Base-by-base conservation (phyloP, 1,140 invertebrate species). In the Aradophagus sp. region DNA sequence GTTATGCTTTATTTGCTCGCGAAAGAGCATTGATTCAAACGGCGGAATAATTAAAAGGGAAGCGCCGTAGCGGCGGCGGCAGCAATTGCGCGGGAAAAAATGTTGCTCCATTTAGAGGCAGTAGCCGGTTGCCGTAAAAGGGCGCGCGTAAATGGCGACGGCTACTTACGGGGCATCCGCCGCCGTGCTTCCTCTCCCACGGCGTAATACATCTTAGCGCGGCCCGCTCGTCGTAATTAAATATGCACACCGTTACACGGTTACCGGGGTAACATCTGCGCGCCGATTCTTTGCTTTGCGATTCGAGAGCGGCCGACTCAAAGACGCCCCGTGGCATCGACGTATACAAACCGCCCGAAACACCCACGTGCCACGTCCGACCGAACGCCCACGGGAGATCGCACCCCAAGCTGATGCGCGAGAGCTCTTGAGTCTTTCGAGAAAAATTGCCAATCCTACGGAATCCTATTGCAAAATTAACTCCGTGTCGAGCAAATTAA, bases 211-310 rank as follows among this genome's bases (percentile, higher is more conserved):
- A 66, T 72, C 55, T 53, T 50, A 29, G 27, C 47, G 68, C 23
- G 53, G 31, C 53, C 48, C 34, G 55, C 34, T 65, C 31, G 45
- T 56, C 61, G 74, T 66, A 76, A 70, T 76, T 76, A 76, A 76
- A 73, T 73, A 76, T 76, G 70, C 66, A 70, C 73, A 73, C 65
- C 58, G 47, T 29, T 50, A 63, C 56, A 58, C 55, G 58, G 61
- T 75, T 75, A 58, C 68, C 42, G 53, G 41, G 65, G 65, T 67
- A 73, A 75, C 69, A 75, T 75, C 73, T 73, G 73, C 48, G 38
- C 56, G 31, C 13, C 38, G 65, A 70, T 73, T 72, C 69, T 70
- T 73, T 63, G 62, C 62, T 58, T 44, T 44, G 36, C 41, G 44
- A 50, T 72, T 72, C 36, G 32, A 66, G n/a, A 48, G 35, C 38